Conservation (phyloP, 2,113 vertebrate genomes). For the Jacana jacana region DNA sequence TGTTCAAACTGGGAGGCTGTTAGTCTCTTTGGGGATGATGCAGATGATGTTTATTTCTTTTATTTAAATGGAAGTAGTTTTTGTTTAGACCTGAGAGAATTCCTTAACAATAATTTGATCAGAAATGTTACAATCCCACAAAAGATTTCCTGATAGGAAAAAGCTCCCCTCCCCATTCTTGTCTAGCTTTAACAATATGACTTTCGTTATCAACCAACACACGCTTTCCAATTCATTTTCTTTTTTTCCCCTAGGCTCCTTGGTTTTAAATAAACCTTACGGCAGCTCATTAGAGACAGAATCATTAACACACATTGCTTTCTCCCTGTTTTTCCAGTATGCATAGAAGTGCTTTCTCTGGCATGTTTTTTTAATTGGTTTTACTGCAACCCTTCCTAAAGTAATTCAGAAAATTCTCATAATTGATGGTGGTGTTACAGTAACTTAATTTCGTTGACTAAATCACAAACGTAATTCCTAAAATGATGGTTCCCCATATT, state of each 20-base stretch:
- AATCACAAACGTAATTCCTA: neutral
- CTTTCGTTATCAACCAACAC: neutral
- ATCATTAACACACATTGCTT: neutral
- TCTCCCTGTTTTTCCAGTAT: neutral
- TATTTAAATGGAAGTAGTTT: neutral
- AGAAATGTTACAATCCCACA: neutral
- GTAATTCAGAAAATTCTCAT: neutral
- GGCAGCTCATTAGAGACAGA: neutral
- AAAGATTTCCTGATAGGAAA: neutral
- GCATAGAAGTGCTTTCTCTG: neutral
- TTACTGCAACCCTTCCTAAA: neutral
- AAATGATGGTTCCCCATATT: neutral
- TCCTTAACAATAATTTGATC: neutral
- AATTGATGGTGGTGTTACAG: neutral
- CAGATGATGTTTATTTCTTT: neutral
- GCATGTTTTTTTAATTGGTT: neutral
- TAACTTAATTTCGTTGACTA: neutral
- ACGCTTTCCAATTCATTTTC: neutral
- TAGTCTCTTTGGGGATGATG: neutral
- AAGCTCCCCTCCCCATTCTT: neutral
- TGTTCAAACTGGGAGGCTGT: neutral
- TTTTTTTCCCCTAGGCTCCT: neutral
- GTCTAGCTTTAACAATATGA: neutral
- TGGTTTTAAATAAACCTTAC: neutral
- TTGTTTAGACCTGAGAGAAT: neutral